phyloP scores from a whole-genome alignment of 2,113 vertebrate genomes.

The Erpornis zantholeuca region DNA sequence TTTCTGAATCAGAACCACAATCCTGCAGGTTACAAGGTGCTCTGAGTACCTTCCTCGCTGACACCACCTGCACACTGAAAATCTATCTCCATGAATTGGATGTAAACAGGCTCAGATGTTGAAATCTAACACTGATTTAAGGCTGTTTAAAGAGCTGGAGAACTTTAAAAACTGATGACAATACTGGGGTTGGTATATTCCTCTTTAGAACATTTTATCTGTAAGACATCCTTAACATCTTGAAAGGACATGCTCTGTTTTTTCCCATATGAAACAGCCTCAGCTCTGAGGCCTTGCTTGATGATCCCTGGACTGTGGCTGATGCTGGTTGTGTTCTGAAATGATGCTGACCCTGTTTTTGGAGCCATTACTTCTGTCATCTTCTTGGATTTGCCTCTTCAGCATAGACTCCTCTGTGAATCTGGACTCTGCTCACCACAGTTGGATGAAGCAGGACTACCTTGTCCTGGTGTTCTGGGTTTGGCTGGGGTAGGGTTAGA shows the following conservation, averaged over 20 bases:
- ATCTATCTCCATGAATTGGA: background rate
- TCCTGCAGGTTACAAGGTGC: background rate
- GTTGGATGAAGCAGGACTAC: fast-evolving
- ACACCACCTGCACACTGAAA: background rate
- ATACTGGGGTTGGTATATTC: fast-evolving
- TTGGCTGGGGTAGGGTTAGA: too few relatives aligned
- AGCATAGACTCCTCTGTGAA: too few relatives aligned
- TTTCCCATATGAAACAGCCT: background rate
- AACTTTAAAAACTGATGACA: background rate
- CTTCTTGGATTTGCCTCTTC: background rate
- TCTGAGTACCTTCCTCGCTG: background rate
- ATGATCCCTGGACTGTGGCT: background rate
- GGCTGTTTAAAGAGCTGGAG: background rate
- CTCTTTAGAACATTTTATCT: background rate
- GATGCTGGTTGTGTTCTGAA: fast-evolving
- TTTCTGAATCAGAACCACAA: background rate
- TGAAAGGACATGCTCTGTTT: fast-evolving
- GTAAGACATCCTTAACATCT: fast-evolving
- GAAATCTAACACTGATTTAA: background rate
- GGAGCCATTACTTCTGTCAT: background rate
- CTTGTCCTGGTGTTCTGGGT: fast-evolving
- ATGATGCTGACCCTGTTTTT: background rate
- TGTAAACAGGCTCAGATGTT: background rate
- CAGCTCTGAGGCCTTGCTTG: background rate
- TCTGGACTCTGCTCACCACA: background rate